phyloP scores from a whole-genome alignment of 2,888 invertebrate genomes.

The Urechis unicinctus region DNA sequence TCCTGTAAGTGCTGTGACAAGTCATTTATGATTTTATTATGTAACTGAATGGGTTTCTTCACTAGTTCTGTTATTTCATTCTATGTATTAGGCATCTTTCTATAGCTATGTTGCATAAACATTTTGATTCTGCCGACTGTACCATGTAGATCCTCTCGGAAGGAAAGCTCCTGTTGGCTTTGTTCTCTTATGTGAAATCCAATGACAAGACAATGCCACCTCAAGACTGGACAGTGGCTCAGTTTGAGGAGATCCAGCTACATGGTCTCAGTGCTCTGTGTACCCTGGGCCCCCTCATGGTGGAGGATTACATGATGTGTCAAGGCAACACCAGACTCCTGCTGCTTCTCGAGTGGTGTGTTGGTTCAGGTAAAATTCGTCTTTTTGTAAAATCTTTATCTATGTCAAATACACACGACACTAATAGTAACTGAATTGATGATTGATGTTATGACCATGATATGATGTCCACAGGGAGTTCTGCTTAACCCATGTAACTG shows the following conservation, averaged over 20 bases:
- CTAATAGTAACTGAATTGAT: too few species aligned
- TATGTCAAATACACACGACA: too few species aligned
- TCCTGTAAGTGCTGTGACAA: slow-evolving; percentile 32
- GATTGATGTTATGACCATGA: too few species aligned
- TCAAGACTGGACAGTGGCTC: slow-evolving; percentile 44
- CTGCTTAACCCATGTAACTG: too few species aligned
- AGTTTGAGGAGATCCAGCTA: slow-evolving; percentile 50
- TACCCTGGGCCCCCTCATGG: slow-evolving; percentile 43
- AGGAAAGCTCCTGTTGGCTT: slow-evolving; percentile 42
- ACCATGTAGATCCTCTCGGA: slow-evolving; percentile 40
- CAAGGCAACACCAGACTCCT: slow-evolving; percentile 47
- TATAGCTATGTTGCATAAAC: not conserved
- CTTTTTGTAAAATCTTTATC: too few species aligned
- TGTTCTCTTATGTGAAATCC: slow-evolving; percentile 45
- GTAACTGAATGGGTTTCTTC: not conserved
- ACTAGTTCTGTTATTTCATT: not conserved
- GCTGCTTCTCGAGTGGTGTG: slow-evolving; percentile 49
- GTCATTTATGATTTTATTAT: not conserved
- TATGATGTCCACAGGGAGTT: too few species aligned
- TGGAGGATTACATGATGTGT: slow-evolving; percentile 48
- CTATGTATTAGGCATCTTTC: not conserved
- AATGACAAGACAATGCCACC: slow-evolving; percentile 39
- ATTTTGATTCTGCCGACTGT: not conserved
- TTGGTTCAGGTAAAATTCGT: slow-evolving; percentile 42
- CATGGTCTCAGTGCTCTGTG: slow-evolving; percentile 45